These are phyloP conservation scores for Glaucidium brasilianum DNA, from an alignment of 2,113 vertebrate genomes.

Conservation along the genomic window DNA sequence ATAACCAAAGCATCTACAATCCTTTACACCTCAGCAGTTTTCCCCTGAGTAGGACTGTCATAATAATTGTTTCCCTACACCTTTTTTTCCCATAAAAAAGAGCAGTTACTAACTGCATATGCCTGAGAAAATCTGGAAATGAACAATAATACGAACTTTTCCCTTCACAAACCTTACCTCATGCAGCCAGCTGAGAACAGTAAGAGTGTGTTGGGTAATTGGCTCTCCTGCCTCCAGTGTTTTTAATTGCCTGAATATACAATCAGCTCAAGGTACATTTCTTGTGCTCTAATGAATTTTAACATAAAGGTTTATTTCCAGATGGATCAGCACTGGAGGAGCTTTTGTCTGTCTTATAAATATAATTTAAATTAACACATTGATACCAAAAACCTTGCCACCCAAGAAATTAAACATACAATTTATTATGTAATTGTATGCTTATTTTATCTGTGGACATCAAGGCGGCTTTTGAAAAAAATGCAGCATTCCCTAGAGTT, in stretches of 20 bases:
- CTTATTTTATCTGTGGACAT: conserved; percentile 2
- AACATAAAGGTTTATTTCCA: conserved; percentile 35
- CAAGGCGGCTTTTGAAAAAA: neutral
- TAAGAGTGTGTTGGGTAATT: conserved; percentile 29
- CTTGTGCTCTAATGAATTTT: conserved; percentile 48
- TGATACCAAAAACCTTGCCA: neutral
- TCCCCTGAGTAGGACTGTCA: neutral
- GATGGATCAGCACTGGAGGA: neutral
- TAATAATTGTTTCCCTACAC: neutral
- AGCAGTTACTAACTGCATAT: neutral
- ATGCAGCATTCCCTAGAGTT: neutral
- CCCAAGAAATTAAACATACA: conserved; percentile 20
- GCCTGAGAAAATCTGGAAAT: conserved; percentile 28
- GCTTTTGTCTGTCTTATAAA: conserved; percentile 16
- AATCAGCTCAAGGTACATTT: conserved; percentile 32
- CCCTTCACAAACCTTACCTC: conserved; percentile 10
- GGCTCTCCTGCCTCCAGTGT: neutral
- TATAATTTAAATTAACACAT: conserved; percentile 33
- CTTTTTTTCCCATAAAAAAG: neutral
- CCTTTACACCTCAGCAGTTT: conserved; percentile 6
- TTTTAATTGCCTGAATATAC: conserved; percentile 52
- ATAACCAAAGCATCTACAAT: neutral
- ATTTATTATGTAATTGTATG: neutral
- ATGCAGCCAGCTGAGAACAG: conserved; percentile 18
- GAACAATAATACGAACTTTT: neutral